phyloP scores from a whole-genome alignment of 2,888 invertebrate species.

The Eucriotettix oculatus region DNA sequence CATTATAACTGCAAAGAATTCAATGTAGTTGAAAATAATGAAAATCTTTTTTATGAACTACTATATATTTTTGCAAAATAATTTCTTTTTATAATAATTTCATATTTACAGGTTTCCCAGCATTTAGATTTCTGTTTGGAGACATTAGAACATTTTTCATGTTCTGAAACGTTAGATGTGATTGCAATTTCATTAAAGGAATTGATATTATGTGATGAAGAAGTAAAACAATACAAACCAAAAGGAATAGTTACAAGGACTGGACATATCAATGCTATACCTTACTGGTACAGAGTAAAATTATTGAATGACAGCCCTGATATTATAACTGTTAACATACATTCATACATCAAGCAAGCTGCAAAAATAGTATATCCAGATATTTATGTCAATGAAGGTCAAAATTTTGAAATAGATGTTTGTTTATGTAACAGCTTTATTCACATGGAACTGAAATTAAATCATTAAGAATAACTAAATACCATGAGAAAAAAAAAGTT shows the following conservation, averaged over 20 bases:
- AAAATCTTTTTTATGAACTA: too few relatives aligned
- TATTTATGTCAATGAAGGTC: slow-evolving; percentile 20
- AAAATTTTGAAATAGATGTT: slow-evolving; percentile 7
- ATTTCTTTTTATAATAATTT: too few relatives aligned
- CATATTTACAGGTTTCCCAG: slow-evolving; percentile 25
- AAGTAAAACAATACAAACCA: background rate
- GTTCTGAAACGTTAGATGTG: background rate
- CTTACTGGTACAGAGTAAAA: slow-evolving; percentile 38
- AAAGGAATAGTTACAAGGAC: background rate
- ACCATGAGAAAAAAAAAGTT: too few relatives aligned
- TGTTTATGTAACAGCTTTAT: too few relatives aligned
- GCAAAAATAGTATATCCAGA: slow-evolving; percentile 29
- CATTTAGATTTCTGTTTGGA: slow-evolving; percentile 33
- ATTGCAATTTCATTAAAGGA: background rate
- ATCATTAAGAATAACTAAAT: too few relatives aligned
- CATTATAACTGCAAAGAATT: too few relatives aligned
- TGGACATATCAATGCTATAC: slow-evolving; percentile 26
- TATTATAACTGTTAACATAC: slow-evolving; percentile 28
- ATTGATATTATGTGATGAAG: background rate
- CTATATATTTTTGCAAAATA: too few relatives aligned
- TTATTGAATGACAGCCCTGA: slow-evolving; percentile 24
- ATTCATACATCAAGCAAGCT: slow-evolving; percentile 30
- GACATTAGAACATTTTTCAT: background rate
- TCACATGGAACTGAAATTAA: too few relatives aligned
- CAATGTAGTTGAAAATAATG: too few relatives aligned